Evolutionary conservation across 2,797 vertebrate genomes (phyloP).

Genomic region (Microctenopoma lineatum): DNA sequence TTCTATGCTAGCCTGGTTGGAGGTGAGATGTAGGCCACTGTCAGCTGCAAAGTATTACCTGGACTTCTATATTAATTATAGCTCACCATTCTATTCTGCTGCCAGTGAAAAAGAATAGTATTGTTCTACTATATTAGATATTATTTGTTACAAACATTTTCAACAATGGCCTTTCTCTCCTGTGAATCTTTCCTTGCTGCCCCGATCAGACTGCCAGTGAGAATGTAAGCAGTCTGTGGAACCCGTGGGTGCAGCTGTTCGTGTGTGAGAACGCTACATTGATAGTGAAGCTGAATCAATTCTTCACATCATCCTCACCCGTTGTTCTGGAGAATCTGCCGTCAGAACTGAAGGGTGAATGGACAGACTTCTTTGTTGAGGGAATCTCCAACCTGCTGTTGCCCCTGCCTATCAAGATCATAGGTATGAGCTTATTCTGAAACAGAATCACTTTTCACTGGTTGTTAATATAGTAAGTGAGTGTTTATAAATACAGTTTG

Average conservation of each 20-base stretch:
- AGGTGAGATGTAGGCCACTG: constrained; percentile 81
- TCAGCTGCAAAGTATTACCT: background rate
- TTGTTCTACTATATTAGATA: background rate
- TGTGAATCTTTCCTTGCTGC: constrained; percentile 4
- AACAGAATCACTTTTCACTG: background rate
- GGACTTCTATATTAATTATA: background rate
- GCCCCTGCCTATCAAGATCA: constrained; percentile 89
- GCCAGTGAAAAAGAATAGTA: background rate
- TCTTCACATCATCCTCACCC: constrained; percentile 84
- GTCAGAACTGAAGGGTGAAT: constrained; percentile 87
- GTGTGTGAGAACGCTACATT: constrained; percentile 89
- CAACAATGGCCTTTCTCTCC: background rate
- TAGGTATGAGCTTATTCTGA: constrained; percentile 78
- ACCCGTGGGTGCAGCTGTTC: constrained; percentile 91
- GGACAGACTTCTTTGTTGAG: constrained; percentile 94
- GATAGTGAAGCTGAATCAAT: constrained; percentile 86
- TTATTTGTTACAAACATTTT: background rate
- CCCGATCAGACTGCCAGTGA: constrained; percentile 86
- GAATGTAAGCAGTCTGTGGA: constrained; percentile 83
- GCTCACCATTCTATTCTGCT: background rate
- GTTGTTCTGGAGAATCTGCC: constrained; percentile 84
- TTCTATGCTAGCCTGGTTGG: constrained; percentile 95
- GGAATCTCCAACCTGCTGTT: constrained; percentile 92
- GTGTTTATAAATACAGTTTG: background rate
- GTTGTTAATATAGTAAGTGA: background rate